Evolutionary conservation across 2,888 invertebrate genomes (phyloP).

Genomic region (Phania funesta): DNA sequence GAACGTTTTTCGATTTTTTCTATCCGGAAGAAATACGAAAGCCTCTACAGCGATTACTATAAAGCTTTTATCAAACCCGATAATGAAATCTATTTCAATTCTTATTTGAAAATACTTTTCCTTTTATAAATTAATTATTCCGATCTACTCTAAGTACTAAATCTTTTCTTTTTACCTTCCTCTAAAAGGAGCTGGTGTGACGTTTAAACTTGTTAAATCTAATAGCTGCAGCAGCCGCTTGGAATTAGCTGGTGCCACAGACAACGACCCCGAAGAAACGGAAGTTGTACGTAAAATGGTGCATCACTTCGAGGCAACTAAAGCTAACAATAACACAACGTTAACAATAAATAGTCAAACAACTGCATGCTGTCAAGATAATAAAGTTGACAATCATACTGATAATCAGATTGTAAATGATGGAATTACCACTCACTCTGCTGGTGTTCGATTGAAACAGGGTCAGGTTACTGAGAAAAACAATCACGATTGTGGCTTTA

Average conservation of each 20-base stretch:
- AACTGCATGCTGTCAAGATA: constrained; percentile 32
- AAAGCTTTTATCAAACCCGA: no score
- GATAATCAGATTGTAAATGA: constrained; percentile 34
- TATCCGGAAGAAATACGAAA: no score
- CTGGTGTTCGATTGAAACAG: constrained; percentile 1
- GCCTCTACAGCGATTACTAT: no score
- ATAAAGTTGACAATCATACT: constrained; percentile 31
- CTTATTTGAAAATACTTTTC: not conserved
- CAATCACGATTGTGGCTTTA: constrained; percentile 38
- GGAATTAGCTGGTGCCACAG: constrained; percentile 86
- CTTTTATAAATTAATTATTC: not conserved
- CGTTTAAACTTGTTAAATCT: constrained; percentile 91
- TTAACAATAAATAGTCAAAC: constrained; percentile 81
- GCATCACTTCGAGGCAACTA: constrained; percentile 76
- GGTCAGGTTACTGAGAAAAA: constrained; percentile 57
- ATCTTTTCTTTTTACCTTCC: constrained; percentile 10
- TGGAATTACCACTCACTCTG: not conserved
- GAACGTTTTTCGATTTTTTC: no score
- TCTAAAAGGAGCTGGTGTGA: constrained; percentile 82
- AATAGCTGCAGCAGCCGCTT: constrained; percentile 92
- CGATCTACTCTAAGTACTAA: not conserved
- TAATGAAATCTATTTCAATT: no score
- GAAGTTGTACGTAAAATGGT: constrained; percentile 80
- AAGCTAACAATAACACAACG: constrained; percentile 29
- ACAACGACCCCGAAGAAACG: constrained; percentile 70